phyloP scores from a whole-genome alignment of 2,797 vertebrate species.

The Oreortyx pictus region DNA sequence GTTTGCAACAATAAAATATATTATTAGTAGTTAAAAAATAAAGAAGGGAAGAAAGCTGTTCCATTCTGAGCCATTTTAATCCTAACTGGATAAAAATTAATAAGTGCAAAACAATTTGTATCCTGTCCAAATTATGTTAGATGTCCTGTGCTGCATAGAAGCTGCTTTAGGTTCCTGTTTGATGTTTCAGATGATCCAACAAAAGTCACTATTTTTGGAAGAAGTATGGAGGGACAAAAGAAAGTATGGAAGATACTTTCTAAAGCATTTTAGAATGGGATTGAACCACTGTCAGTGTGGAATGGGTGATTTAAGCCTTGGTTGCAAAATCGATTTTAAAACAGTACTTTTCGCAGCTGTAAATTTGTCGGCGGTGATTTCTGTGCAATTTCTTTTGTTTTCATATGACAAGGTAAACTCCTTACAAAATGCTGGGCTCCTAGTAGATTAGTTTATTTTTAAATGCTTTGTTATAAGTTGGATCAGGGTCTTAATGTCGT shows the following conservation, averaged over 20 bases:
- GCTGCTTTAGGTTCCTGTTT: not conserved
- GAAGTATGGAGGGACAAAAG: not conserved
- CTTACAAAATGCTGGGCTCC: not conserved
- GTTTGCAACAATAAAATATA: not conserved
- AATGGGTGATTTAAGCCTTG: not conserved
- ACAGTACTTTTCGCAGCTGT: not conserved
- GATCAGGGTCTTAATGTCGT: not conserved
- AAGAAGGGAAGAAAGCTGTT: not conserved
- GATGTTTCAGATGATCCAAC: not conserved
- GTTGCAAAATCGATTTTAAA: not conserved
- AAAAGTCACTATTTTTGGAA: not conserved
- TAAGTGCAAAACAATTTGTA: not conserved
- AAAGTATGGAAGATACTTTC: not conserved
- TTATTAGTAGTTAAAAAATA: not conserved
- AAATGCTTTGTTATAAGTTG: not conserved
- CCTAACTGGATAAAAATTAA: not conserved
- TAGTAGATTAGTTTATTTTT: not conserved
- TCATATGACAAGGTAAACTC: not conserved
- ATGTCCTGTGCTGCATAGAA: not conserved
- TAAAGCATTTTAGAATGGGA: not conserved
- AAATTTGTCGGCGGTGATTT: not conserved
- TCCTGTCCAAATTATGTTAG: not conserved
- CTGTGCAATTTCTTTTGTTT: not conserved
- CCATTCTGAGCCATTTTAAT: not conserved
- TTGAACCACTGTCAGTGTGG: not conserved